Evolutionary conservation across 2,797 vertebrate species (phyloP).

Genomic region (Melanotaenia parkinsoni): DNA sequence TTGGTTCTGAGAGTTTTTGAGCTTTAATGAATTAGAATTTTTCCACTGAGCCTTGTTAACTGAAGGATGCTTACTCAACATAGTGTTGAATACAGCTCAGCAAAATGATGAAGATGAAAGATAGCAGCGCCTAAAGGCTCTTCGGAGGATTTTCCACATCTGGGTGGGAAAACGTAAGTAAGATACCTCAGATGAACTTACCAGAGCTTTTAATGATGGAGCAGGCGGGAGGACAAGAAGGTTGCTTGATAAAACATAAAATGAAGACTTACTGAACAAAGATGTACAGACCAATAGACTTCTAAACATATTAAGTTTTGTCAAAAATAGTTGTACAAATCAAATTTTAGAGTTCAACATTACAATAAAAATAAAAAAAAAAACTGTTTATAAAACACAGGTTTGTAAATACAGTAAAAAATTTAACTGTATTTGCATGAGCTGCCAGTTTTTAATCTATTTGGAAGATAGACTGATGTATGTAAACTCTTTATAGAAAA

Average conservation of each 20-base stretch:
- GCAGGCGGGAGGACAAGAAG: not conserved
- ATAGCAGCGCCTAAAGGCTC: constrained; percentile 52
- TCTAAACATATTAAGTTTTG: not conserved
- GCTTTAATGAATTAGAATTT: constrained; percentile 54
- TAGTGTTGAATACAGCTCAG: constrained; percentile 56
- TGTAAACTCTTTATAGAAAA: not conserved
- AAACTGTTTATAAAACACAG: not conserved
- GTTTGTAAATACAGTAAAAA: not conserved
- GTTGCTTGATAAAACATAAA: not conserved
- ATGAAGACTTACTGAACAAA: not conserved
- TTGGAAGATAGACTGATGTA: not conserved
- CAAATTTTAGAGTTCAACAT: not conserved
- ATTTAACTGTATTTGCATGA: not conserved
- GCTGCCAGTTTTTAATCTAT: not conserved
- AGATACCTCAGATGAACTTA: constrained; percentile 21
- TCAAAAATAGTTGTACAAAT: not conserved
- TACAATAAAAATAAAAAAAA: not conserved
- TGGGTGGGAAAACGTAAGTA: constrained; percentile 35
- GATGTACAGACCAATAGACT: not conserved
- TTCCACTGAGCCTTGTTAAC: constrained; percentile 55
- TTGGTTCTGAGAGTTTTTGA: constrained; percentile 48
- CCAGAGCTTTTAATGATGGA: constrained; percentile 2
- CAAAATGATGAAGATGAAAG: constrained; percentile 55
- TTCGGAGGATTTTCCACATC: constrained; percentile 53
- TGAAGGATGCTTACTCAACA: constrained; percentile 54